Conservation (phyloP, 2,113 vertebrate species). For the Porphyrio hochstetteri region DNA sequence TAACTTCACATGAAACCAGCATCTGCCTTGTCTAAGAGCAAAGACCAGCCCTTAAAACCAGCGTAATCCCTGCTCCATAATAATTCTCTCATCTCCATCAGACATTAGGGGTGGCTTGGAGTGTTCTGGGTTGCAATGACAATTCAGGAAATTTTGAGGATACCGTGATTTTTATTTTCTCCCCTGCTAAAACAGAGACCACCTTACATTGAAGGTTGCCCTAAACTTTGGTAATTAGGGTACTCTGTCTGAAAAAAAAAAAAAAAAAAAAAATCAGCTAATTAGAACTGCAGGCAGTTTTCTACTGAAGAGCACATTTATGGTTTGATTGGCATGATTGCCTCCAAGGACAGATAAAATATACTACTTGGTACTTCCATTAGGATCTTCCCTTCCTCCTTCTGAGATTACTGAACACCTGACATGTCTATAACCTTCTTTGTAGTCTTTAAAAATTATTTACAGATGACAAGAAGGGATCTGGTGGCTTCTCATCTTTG, state of each 20-base stretch:
- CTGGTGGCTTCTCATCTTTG: background rate
- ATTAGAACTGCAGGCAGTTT: background rate
- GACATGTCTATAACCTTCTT: background rate
- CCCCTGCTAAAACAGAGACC: background rate
- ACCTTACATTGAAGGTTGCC: background rate
- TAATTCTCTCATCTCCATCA: background rate
- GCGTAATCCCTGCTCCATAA: background rate
- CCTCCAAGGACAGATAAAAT: background rate
- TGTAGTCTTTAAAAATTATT: conserved; percentile 33
- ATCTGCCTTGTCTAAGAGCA: background rate
- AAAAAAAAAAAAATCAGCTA: background rate
- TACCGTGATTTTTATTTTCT: background rate
- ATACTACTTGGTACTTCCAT: background rate
- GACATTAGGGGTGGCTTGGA: background rate
- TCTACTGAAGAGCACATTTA: background rate
- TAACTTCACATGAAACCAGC: background rate
- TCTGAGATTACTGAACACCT: conserved; percentile 8
- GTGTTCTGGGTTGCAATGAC: background rate
- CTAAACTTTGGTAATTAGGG: background rate
- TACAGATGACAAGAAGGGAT: conserved; percentile 15
- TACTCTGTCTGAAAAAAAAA: background rate
- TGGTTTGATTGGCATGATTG: background rate
- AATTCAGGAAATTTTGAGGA: background rate
- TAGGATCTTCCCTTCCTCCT: background rate
- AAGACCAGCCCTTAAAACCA: background rate